These are phyloP conservation scores for Lasioglossum villosulum DNA, from an alignment of 2,888 invertebrate species.

Conservation along the genomic window DNA sequence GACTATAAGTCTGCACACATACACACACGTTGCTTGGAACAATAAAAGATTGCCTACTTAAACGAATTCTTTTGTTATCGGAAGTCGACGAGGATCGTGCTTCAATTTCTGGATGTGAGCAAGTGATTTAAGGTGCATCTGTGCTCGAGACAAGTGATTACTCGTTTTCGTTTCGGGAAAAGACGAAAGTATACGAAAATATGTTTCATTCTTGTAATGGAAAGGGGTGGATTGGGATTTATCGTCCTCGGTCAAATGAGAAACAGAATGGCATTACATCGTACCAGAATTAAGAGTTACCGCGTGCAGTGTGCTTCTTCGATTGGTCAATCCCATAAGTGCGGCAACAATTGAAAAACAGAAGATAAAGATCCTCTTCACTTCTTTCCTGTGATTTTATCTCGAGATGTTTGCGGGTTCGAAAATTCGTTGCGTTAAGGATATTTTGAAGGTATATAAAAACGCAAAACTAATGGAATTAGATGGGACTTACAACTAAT, in stretches of 20 bases:
- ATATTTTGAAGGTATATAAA: too few relatives aligned
- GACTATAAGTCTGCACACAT: background rate
- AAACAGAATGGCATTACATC: background rate
- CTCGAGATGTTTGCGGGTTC: background rate
- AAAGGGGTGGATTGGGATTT: background rate
- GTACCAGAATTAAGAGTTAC: conserved; percentile 2
- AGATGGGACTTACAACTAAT: background rate
- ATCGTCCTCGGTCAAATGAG: background rate
- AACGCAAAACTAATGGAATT: background rate
- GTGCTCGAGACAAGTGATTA: background rate
- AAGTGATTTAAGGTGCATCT: background rate
- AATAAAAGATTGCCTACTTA: background rate
- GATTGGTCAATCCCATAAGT: conserved; percentile 1
- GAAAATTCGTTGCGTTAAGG: background rate
- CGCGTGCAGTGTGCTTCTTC: background rate
- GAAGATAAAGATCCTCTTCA: background rate
- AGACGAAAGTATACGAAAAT: background rate
- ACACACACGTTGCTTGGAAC: background rate
- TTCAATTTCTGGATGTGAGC: background rate
- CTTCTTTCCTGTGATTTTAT: background rate
- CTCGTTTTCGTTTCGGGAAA: background rate
- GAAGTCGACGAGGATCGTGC: background rate
- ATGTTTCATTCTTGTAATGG: conserved; percentile 6
- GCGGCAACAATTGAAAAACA: background rate
- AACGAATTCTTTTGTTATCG: conserved; percentile 3